Evolutionary conservation across 92 coral and sea anemone genomes (phyloP).

Genomic region (Ricordea florida): DNA sequence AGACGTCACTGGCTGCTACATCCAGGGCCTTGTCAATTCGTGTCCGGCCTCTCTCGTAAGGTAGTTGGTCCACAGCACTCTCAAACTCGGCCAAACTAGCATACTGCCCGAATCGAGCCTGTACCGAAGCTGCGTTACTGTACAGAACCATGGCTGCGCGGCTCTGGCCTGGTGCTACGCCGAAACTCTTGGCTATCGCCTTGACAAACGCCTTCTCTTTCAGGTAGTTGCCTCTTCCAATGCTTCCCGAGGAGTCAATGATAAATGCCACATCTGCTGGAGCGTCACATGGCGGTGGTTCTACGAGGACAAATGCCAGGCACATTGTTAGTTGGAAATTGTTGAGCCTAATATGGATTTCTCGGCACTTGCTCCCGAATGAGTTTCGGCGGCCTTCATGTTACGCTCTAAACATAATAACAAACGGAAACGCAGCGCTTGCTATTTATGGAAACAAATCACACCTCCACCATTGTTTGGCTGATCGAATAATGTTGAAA

Average conservation of each 20-base stretch:
- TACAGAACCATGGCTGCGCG: slow-evolving; percentile 55
- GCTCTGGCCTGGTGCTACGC: slow-evolving; percentile 24
- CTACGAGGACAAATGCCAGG: neutral
- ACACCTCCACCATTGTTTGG: too few species aligned
- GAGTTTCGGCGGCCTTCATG: too few species aligned
- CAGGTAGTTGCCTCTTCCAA: slow-evolving; percentile 10
- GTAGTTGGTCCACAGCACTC: slow-evolving; percentile 32
- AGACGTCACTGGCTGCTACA: slow-evolving; percentile 30
- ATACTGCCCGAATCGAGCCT: slow-evolving; percentile 37
- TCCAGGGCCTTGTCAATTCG: slow-evolving; percentile 48
- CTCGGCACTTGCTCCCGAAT: too few species aligned
- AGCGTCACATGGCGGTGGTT: neutral
- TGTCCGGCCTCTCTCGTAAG: slow-evolving; percentile 27
- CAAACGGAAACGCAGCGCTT: too few species aligned
- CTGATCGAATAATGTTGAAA: too few species aligned
- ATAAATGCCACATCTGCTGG: slow-evolving; percentile 50
- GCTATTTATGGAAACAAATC: too few species aligned
- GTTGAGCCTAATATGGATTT: too few species aligned
- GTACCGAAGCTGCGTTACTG: slow-evolving; percentile 52
- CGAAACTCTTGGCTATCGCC: slow-evolving; percentile 43
- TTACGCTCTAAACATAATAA: too few species aligned
- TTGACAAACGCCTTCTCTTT: slow-evolving; percentile 53
- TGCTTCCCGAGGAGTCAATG: slow-evolving; percentile 57
- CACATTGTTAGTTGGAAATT: too few species aligned
- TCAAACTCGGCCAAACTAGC: slow-evolving; percentile 2